Evolutionary conservation across 2,888 invertebrate genomes (phyloP), one percentile per base, ranked within the genome.

Genomic region (Ormia ochracea): DNA sequence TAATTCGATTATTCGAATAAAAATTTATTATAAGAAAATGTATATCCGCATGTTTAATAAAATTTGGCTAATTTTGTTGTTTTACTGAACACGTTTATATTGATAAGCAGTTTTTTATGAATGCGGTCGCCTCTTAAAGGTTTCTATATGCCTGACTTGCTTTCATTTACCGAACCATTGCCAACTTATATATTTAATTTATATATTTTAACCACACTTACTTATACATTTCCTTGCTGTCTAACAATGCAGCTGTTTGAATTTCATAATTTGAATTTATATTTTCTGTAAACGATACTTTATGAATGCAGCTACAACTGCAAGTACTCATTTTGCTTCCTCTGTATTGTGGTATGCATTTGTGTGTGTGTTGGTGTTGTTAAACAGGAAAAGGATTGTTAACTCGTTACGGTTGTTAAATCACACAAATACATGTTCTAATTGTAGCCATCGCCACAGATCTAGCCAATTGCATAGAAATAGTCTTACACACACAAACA

Each of bases 351-450:
- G 4, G 21, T 14, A n/a, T n/a, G n/a, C 38, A 31, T 36, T 31
- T 31, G 21, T 14, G 43, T 23, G 28, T 31, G 31, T 28, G 38
- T 38, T 14, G 23, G 41, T 23, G 19, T 14, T 19, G 17, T 50
- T 58, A 17, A 74, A 74, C 74, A 66, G 74, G 74, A 74, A 74
- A 41, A 58, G 17, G 33, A 74, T 66, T 74, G 66, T 74, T 74
- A 74, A 74, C 45, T 66, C 50, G 66, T 66, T 74, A 74, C 41
- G 66, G 74, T 66, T 58, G 38, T 28, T 58, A 65, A 66, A 74
- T 56, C 28, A 48, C n/a, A n/a, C 41, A 65, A 21, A 65, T 63
- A 43, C 3, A 61, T 50, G 14, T 41, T 54, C 17, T 50, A 70
- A 61, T 72, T 48, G 17, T 17, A 38, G 17, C 38, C 56, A 56